phyloP scores from a whole-genome alignment of 1,140 invertebrate genomes.

The Drosophila saltans region DNA sequence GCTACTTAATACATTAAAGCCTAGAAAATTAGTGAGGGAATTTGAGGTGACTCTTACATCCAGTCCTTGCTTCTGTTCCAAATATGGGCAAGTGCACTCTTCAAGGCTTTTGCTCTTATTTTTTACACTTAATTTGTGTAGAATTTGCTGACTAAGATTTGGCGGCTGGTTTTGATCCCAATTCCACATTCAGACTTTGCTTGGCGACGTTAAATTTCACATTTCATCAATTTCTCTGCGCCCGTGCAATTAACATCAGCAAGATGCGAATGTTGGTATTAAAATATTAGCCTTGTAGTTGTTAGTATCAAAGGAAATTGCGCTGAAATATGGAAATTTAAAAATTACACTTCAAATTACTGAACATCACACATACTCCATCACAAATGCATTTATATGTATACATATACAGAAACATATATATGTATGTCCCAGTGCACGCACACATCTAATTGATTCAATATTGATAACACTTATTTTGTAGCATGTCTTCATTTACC shows the following conservation, averaged over 20 bases:
- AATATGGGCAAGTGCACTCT: conserved; percentile 14
- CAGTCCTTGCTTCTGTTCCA: not conserved
- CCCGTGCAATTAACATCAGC: not conserved
- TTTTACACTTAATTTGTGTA: conserved; percentile 19
- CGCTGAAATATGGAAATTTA: not conserved
- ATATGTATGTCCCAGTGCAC: not conserved
- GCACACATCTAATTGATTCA: not conserved
- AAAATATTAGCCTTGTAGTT: not conserved
- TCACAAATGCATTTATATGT: not conserved
- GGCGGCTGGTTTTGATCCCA: not conserved
- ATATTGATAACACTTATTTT: not conserved
- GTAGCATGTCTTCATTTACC: not conserved
- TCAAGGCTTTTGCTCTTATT: conserved; percentile 32
- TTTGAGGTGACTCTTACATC: not conserved
- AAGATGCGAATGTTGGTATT: not conserved
- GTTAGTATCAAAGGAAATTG: not conserved
- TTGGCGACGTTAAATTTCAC: not conserved
- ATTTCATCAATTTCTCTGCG: not conserved
- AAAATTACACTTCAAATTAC: conserved; percentile 2
- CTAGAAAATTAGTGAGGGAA: conserved; percentile 27
- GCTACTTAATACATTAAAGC: conserved; percentile 27
- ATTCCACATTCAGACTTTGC: conserved; percentile 30
- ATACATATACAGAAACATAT: not conserved
- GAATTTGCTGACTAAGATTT: not conserved
- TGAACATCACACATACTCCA: conserved; percentile 1